phyloP scores from a whole-genome alignment of 1,140 invertebrate genomes.

The Brachionus rubens region DNA sequence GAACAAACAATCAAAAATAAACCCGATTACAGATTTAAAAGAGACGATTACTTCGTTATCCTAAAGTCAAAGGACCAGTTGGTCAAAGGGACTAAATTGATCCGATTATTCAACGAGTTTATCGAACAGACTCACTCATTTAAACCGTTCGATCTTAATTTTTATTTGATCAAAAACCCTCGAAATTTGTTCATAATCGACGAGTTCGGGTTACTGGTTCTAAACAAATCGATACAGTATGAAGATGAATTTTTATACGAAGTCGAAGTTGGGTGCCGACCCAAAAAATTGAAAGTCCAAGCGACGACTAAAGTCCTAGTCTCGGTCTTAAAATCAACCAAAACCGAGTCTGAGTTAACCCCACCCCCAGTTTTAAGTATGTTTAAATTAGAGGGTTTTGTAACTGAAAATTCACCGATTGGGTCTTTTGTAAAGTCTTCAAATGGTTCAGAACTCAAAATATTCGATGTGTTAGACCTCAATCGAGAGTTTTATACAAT shows the following conservation, averaged over 20 bases:
- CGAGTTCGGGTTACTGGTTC: neutral
- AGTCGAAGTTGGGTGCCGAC: neutral
- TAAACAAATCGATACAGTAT: neutral
- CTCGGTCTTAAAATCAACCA: neutral
- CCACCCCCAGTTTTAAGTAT: neutral
- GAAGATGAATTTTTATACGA: neutral
- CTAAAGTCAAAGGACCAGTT: neutral
- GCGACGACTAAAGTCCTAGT: neutral
- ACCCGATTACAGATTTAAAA: neutral
- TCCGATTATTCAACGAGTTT: conserved; percentile 8
- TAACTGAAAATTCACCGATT: conserved; percentile 6
- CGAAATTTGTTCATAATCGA: neutral
- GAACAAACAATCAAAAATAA: neutral
- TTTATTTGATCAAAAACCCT: neutral
- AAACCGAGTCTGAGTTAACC: neutral
- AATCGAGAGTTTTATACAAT: neutral
- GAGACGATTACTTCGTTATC: neutral
- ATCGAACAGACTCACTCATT: neutral
- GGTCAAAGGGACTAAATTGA: neutral
- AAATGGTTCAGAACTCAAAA: neutral
- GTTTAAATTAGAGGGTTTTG: neutral
- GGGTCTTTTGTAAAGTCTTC: neutral
- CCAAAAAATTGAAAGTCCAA: neutral
- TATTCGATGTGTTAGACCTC: neutral
- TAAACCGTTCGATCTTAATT: neutral